Base-by-base conservation (phyloP, 2,888 invertebrate species). In the Zelleria hepariella region DNA sequence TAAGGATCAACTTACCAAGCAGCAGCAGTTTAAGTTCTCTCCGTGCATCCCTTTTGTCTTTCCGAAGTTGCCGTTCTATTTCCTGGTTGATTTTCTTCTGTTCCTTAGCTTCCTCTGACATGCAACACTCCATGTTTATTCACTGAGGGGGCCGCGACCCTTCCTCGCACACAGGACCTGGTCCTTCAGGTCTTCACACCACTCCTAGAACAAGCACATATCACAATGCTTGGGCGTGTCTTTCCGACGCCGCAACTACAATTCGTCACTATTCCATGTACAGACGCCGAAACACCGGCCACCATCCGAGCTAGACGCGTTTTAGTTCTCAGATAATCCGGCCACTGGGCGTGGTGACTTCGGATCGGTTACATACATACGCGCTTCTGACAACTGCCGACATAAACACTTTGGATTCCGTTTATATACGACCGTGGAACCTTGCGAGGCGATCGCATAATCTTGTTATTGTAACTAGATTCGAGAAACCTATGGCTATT, bases 1-100 rank as follows among this genome's bases (percentile, higher is more conserved):
- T 75, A 51, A 32, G 32, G 15, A 42, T 15, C 15, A 8, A 62
- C 87, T 88, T 86, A 99, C 99, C 99, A 86, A 99, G 93, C 84
- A 99, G 91, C 67, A 99, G 93, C 73, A 99, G 74, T 82, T 90
- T 90, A 82, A 90, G 89, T 82, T 90, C 89, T 81, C 89, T 86
- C 68, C 89, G 81, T 78, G 99, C 99, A 96, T 99, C 99, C 83
- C 98, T 93, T 91, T 99, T 99, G 92, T 99, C 99, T 90, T 98
- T 95, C 84, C 98, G 94, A 83, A 99, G 93, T 92, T 99, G 99
- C 90, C 98, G 94, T 91, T 99, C 99, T 90, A 99, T 99, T 93
- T 99, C 99, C 91, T 99, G 98, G 91, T 99, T 99, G 91, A 99
- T 99, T 90, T 99, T 94, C 93, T 98, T 99, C 92, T 99, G 99